phyloP scores from a whole-genome alignment of 2,888 invertebrate genomes.

The Antheraea yamamai region DNA sequence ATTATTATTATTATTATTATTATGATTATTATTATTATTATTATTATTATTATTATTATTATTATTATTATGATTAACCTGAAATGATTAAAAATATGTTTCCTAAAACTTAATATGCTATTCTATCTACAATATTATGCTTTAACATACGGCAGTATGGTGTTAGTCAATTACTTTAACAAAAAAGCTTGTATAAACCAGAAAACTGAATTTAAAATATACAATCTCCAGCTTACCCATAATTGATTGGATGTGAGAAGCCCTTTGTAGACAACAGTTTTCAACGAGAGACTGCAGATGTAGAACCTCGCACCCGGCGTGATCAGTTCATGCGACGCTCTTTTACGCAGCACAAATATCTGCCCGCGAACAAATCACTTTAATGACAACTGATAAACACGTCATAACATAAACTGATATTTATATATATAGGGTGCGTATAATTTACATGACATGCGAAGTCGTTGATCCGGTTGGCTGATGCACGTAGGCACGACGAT shows the following conservation, averaged over 20 bases:
- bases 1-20: too few species aligned
- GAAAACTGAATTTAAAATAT: not conserved
- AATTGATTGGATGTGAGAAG: constrained; percentile 97
- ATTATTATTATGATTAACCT: too few species aligned
- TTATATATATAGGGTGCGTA: constrained; percentile 32
- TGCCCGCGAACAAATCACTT: constrained; percentile 62
- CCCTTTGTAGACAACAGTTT: constrained; percentile 98
- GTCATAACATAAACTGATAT: constrained; percentile 23
- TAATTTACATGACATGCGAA: constrained; percentile 68
- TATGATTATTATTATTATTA: too few species aligned
- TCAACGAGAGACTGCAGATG: constrained; percentile 95
- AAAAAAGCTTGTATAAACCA: not conserved
- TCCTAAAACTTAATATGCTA: not conserved
- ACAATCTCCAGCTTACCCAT: constrained; percentile 79
- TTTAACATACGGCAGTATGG: not conserved
- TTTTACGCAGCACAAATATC: constrained; percentile 96
- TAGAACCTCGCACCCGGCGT: constrained; percentile 95
- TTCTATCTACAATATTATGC: not conserved
- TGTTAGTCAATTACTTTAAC: not conserved
- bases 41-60: too few species aligned
- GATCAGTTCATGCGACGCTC: constrained; percentile 93
- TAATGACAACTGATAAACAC: constrained; percentile 32
- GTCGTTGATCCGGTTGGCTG: constrained; percentile 56
- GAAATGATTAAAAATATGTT: not conserved
- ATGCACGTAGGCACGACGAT: constrained; percentile 53